Percentiles rank a stretch among this genome's conserved stretches.
These are phyloP conservation scores for Xylophagus ater DNA, from an alignment of 2,888 invertebrate species.

Conservation along the genomic window DNA sequence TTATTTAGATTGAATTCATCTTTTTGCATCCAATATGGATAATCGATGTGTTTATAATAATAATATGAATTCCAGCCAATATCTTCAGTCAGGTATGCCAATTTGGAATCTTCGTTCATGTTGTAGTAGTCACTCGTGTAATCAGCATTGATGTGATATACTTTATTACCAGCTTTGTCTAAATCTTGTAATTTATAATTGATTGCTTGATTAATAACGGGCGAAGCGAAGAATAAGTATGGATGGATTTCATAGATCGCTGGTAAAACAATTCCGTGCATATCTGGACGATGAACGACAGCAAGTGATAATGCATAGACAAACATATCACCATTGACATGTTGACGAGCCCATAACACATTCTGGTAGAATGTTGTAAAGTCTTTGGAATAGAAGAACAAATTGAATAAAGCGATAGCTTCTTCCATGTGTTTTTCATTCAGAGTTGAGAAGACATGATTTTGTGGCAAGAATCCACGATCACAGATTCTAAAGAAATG, in stretches of 20 bases:
- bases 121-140: slow-evolving; percentile 43
- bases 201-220: slow-evolving; percentile 33
- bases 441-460: slow-evolving; percentile 41
- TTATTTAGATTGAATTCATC: slow-evolving; percentile 43
- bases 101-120: slow-evolving; percentile 40
- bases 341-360: slow-evolving; percentile 50
- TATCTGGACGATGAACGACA: slow-evolving; percentile 55
- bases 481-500: slow-evolving; percentile 40
- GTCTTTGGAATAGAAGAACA: slow-evolving; percentile 49
- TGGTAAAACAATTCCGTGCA: slow-evolving; percentile 54
- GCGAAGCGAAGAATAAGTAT: slow-evolving; percentile 47
- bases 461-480: slow-evolving; percentile 41
- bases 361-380: slow-evolving; percentile 49
- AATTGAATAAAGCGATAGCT: slow-evolving; percentile 39
- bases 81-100: slow-evolving; percentile 58
- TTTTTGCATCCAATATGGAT: slow-evolving; percentile 53
- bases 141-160: slow-evolving; percentile 42
- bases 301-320: slow-evolving; percentile 57
- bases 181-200: slow-evolving; percentile 26
- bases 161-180: slow-evolving; percentile 24
- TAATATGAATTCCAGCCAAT: slow-evolving; percentile 49
- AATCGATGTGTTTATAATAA: slow-evolving; percentile 44
- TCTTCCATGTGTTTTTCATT: slow-evolving; percentile 18
- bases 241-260: slow-evolving; percentile 69
- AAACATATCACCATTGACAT: slow-evolving; percentile 64